Base-by-base conservation (phyloP, 2,113 vertebrate genomes). In the Notothenia coriiceps region DNA sequence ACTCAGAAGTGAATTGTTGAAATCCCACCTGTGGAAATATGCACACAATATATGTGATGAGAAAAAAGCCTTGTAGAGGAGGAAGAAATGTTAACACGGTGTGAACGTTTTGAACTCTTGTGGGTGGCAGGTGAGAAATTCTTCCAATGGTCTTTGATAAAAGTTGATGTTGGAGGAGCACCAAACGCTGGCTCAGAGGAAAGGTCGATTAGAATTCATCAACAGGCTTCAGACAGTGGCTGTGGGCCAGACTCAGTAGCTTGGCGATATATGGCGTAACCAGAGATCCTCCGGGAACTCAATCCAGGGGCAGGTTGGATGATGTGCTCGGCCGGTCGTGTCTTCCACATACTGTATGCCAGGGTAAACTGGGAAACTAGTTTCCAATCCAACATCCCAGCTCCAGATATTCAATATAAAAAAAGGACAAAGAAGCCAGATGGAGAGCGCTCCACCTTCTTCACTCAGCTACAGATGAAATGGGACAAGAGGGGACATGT, bases 341-440 rank as follows among this genome's bases (percentile, higher is more conserved):
- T 70, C 71, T 84, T 89, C 72, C 80, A 82, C 91, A 92, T 91
- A n/a, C n/a, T n/a, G n/a, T n/a, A 93, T 93, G 91, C 86, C 88
- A 55, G 44, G 46, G 64, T 78, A 81, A 90, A 92, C 85, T 52
- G 70, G 74, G 74, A 79, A 86, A 70, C 56, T 29, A 77, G 43
- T 80, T 79, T 79, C 64, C 67, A 74, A 73, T 85, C 74, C 80
- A 82, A 77, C 62, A 76, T 84, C 46, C 35, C 44, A 50, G 44
- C 54, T 85, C 55, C 79, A 77, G 49, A 81, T 74, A 74, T 65
- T 84, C 66, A 70, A 85, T 88, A 80, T 35, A 71, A 67, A 80
- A 71, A 71, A 3, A n/a, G 65, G 70, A 83, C 43, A 72, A 68
- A 83, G 66, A 52, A 63, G 46, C 70, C 86, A 90, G 88, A 87